Evolutionary conservation across 2,797 vertebrate genomes (phyloP).

Genomic region (Poeciliopsis turneri): DNA sequence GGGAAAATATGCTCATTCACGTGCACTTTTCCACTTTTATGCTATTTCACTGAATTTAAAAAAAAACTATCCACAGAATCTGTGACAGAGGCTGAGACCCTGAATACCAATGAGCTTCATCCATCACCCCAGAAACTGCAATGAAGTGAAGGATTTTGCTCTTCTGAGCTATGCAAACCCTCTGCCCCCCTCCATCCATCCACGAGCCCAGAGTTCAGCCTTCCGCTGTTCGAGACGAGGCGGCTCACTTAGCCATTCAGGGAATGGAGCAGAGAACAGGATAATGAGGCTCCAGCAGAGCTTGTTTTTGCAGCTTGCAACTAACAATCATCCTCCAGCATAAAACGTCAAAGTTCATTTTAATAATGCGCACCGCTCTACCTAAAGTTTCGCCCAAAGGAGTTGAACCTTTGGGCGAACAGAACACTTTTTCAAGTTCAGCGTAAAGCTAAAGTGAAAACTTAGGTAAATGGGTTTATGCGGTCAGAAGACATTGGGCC

Average conservation of each 20-base stretch:
- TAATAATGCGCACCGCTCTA: conserved; percentile 28
- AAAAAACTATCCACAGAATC: conserved; percentile 34
- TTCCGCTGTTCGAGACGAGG: conserved; percentile 1
- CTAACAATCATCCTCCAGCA: conserved; percentile 48
- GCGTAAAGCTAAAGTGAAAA: neutral
- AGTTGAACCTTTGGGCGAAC: neutral
- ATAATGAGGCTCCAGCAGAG: conserved; percentile 46
- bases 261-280: conserved; percentile 28
- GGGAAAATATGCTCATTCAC: conserved; percentile 35
- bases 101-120: conserved; percentile 66
- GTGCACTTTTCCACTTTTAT: conserved; percentile 38
- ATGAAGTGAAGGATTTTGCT: conserved; percentile 49
- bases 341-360: conserved; percentile 38
- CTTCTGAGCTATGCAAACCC: conserved; percentile 37
- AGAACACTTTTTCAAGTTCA: neutral
- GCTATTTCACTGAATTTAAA: conserved; percentile 29
- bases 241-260: conserved; percentile 31
- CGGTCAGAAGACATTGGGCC: neutral
- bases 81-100: conserved; percentile 36
- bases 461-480: neutral
- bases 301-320: conserved; percentile 37
- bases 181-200: neutral
- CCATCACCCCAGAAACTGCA: conserved; percentile 57
- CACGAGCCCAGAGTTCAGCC: conserved; percentile 45
- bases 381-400: conserved; percentile 6